A percentile compares a stretch with the other conserved stretches of the same genome.
These are phyloP conservation scores for Melanocharis versteri DNA, from an alignment of 2,113 vertebrate species.

Conservation along the genomic window DNA sequence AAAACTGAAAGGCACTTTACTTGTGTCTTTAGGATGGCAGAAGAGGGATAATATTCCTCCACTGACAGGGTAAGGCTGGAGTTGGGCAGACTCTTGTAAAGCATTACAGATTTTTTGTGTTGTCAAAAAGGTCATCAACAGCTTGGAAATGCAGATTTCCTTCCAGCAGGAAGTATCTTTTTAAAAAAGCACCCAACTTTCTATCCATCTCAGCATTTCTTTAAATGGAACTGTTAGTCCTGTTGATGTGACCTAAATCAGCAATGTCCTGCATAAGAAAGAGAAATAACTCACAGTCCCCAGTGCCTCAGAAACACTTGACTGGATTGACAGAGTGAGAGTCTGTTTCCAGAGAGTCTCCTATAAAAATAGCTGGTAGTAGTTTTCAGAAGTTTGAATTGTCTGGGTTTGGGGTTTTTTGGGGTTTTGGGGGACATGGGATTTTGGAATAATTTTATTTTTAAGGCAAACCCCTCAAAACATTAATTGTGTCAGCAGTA, in stretches of 20 bases:
- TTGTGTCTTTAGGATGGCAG: conserved; percentile 24
- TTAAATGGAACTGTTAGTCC: conserved; percentile 54
- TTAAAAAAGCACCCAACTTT: neutral
- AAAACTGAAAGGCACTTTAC: conserved; percentile 12
- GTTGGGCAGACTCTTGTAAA: neutral
- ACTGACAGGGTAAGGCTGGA: neutral
- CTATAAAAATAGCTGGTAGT: conserved; percentile 22
- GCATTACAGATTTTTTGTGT: neutral
- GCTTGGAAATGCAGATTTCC: conserved; percentile 43
- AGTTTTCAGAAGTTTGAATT: neutral
- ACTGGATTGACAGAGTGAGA: conserved; percentile 11
- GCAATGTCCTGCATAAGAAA: conserved; percentile 45
- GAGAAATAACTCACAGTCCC: conserved; percentile 34
- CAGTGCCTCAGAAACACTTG: conserved; percentile 18
- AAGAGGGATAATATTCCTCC: neutral
- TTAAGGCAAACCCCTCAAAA: neutral
- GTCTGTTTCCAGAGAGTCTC: neutral
- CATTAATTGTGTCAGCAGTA: neutral
- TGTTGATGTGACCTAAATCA: conserved; percentile 61
- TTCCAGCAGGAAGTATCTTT: conserved; percentile 18
- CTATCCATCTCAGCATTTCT: conserved; percentile 42
- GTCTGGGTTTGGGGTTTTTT: neutral
- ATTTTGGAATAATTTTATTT: neutral
- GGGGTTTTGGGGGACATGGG: neutral
- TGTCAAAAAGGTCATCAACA: conserved; percentile 23